These are phyloP conservation scores for Triplophysa dalaica DNA, from an alignment of 2,113 vertebrate species.

Conservation along the genomic window DNA sequence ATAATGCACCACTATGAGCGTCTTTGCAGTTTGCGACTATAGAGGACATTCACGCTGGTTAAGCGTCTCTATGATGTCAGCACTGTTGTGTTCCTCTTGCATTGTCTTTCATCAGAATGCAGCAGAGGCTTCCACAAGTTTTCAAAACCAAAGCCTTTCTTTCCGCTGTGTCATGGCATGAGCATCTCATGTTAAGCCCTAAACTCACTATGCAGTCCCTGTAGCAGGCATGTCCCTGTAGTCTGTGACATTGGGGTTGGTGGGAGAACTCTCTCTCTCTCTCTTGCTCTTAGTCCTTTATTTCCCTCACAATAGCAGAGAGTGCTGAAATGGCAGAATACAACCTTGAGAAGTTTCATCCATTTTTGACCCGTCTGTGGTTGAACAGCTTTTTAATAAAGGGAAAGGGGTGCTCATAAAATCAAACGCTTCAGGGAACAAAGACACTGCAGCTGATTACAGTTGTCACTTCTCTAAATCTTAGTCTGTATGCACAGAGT, in stretches of 20 bases:
- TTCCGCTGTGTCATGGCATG: not conserved
- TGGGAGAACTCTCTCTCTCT: not conserved
- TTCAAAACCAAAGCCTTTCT: not conserved
- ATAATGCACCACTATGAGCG: not conserved
- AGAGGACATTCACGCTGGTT: conserved; percentile 20
- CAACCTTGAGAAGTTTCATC: conserved; percentile 4
- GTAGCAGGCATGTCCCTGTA: not conserved
- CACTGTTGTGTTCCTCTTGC: not conserved
- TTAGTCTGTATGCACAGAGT: not conserved
- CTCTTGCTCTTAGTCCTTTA: not conserved
- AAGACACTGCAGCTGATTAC: not conserved
- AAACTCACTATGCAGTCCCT: not conserved
- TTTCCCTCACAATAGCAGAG: not conserved
- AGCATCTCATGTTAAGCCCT: not conserved
- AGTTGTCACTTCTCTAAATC: not conserved
- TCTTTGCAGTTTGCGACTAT: not conserved
- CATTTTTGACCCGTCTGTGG: conserved; percentile 33
- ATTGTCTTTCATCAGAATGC: conserved; percentile 11
- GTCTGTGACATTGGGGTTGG: not conserved
- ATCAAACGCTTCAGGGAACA: conserved; percentile 58
- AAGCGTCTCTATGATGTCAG: not conserved
- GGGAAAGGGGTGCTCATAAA: conserved; percentile 35
- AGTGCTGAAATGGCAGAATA: not conserved
- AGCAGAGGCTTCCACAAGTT: not conserved
- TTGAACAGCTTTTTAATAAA: conserved; percentile 65